A percentile compares a stretch with the other conserved stretches of the same genome.
These are phyloP conservation scores for Pampusana beccarii DNA, from an alignment of 2,113 vertebrate genomes.

Conservation along the genomic window DNA sequence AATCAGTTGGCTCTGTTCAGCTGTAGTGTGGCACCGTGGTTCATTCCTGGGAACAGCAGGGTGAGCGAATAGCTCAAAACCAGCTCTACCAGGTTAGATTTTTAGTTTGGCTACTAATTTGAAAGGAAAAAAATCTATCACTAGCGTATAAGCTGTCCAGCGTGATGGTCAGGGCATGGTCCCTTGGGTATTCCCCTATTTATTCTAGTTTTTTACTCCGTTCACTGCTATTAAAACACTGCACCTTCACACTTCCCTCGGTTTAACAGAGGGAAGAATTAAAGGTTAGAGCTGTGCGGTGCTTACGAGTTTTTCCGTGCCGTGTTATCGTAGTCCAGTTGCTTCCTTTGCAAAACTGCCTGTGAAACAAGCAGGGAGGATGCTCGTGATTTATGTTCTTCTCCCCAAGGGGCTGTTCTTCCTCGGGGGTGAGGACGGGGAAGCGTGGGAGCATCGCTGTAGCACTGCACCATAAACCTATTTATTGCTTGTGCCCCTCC, in stretches of 20 bases:
- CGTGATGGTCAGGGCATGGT: not conserved
- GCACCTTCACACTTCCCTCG: not conserved
- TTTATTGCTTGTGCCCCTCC: not conserved
- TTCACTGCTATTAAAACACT: not conserved
- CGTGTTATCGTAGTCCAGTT: fast-evolving
- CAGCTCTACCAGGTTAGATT: not conserved
- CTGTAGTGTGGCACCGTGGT: fast-evolving
- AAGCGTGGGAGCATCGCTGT: fast-evolving
- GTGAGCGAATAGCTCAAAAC: not conserved
- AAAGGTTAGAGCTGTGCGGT: not conserved
- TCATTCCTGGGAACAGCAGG: not conserved
- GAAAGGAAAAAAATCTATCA: not conserved
- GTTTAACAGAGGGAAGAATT: not conserved
- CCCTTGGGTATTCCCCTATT: not conserved
- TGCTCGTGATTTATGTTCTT: not conserved
- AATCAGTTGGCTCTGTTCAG: not conserved
- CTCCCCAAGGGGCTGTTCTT: not conserved
- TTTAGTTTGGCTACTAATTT: not conserved
- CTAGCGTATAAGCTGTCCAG: not conserved
- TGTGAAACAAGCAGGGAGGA: not conserved
- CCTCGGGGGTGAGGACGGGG: fast-evolving
- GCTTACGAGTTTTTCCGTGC: not conserved
- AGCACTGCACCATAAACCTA: not conserved
- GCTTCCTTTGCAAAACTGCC: not conserved
- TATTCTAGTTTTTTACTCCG: not conserved